Base-by-base conservation (phyloP, 2,113 vertebrate genomes). In the Hemibagrus wyckioides region DNA sequence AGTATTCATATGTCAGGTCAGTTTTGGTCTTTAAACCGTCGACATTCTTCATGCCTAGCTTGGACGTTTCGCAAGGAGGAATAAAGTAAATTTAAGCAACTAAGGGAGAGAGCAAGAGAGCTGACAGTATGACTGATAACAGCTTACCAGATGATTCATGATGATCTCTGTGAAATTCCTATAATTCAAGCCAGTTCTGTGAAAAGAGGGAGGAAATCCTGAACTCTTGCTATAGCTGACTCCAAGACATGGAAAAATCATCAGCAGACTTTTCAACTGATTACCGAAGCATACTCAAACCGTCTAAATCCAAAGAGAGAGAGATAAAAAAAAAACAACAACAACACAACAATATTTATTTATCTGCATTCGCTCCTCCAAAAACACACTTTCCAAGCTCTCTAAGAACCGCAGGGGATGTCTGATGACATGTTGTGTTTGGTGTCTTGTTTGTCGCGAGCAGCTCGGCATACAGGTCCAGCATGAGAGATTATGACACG, bases 401-500 rank as follows among this genome's bases (percentile, higher is more conserved):
- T 36, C 83, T 75, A 33, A 79, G 56, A 84, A 73, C 48, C 52
- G 6, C 2, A 13, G 41, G 21, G 48, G 59, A 73, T 75, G 57
- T 79, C 59, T 87, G 86, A 88, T 52, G 13, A 88, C 52, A 10
- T 90, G 75, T 36, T 88, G 56, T 85, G 44, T 85, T 76, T 69
- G 65, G 19, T 88, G 25, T 80, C 33, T 7, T 88, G 69, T 87
- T 82, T 82, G 84, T 86, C 17, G 39, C 2, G 63, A 73, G 69
- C 91, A 96, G 95, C 88, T 91, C 94, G 1, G 93, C 95, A 19
- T 92, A 95, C 76, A 89, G 90, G 25, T 36, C 89, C 48, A 94
- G 92, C 33, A 94, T 97, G 41, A 96, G 97, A 94, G 98, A 99
- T 91, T 99, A 99, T 39, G 98, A 99, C 93, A 97, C 96, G 6